Conservation (phyloP, 2,888 invertebrate genomes). For the Amblyjoppa proteus region DNA sequence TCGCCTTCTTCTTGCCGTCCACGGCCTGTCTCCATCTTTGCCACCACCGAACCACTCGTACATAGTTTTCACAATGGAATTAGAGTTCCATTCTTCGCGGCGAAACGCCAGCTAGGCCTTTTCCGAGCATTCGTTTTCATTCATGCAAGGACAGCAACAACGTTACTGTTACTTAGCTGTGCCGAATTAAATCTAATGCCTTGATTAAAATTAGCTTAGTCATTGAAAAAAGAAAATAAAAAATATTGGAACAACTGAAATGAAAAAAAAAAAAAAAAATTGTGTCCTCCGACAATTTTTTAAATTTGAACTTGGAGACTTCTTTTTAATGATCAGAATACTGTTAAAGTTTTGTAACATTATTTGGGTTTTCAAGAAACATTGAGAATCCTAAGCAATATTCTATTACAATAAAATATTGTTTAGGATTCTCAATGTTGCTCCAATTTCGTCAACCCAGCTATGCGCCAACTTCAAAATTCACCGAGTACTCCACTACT, state of each 20-base stretch:
- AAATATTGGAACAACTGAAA: neutral
- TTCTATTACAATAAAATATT: neutral
- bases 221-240: neutral
- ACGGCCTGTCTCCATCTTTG: constrained; percentile 18
- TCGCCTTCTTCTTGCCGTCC: neutral
- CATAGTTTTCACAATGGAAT: constrained; percentile 48
- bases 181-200: neutral
- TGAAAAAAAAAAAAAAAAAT: neutral
- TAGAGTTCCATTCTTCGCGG: constrained; percentile 52
- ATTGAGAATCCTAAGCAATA: neutral
- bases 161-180: neutral
- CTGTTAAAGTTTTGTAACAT: neutral
- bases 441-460: constrained; percentile 5
- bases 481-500: constrained; percentile 12
- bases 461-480: constrained; percentile 6
- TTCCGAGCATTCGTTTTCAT: neutral
- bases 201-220: neutral
- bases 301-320: too few relatives aligned
- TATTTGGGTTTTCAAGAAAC: neutral
- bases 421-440: neutral
- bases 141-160: neutral
- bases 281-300: neutral
- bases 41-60: constrained; percentile 32
- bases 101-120: constrained; percentile 3
- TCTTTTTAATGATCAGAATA: too few relatives aligned